These are phyloP conservation scores for Belgica antarctica DNA, from an alignment of 2,888 invertebrate genomes.

Conservation along the genomic window DNA sequence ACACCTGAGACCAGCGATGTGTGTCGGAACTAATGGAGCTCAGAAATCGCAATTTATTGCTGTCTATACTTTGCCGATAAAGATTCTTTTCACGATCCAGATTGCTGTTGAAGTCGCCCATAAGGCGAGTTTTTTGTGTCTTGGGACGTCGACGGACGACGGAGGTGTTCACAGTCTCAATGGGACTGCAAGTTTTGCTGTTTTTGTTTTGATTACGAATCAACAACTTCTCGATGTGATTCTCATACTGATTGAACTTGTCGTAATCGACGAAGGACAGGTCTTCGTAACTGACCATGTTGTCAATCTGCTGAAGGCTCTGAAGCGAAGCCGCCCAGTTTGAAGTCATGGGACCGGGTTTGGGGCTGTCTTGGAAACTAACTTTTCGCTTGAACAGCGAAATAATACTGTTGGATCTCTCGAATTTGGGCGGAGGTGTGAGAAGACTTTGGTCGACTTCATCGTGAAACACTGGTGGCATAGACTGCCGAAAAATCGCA, in stretches of 20 bases:
- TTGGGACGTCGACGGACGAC: slow-evolving; percentile 22
- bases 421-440: slow-evolving; percentile 1
- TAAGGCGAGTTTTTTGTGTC: neutral
- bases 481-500: slow-evolving; percentile 15
- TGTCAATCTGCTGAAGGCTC: slow-evolving; percentile 59
- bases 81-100: slow-evolving; percentile 53
- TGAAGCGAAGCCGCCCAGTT: slow-evolving; percentile 59
- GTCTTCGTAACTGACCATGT: slow-evolving; percentile 60
- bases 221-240: slow-evolving; percentile 51
- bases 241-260: slow-evolving; percentile 56
- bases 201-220: slow-evolving; percentile 46
- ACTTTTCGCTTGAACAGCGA: slow-evolving; percentile 32
- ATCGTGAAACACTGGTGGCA: slow-evolving; percentile 22
- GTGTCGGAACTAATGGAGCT: slow-evolving; percentile 53
- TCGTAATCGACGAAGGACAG: slow-evolving; percentile 61
- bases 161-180: neutral
- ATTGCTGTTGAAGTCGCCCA: slow-evolving; percentile 49
- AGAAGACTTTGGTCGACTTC: slow-evolving; percentile 7
- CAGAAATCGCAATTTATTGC: slow-evolving; percentile 51
- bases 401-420: slow-evolving; percentile 33
- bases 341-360: slow-evolving; percentile 49
- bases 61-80: slow-evolving; percentile 54
- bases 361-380: slow-evolving; percentile 29
- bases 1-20: slow-evolving; percentile 46
- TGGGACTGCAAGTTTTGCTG: neutral